Evolutionary conservation across 2,888 invertebrate species (phyloP), one percentile per base, ranked within the genome.

Genomic region (Tenthredo notha): DNA sequence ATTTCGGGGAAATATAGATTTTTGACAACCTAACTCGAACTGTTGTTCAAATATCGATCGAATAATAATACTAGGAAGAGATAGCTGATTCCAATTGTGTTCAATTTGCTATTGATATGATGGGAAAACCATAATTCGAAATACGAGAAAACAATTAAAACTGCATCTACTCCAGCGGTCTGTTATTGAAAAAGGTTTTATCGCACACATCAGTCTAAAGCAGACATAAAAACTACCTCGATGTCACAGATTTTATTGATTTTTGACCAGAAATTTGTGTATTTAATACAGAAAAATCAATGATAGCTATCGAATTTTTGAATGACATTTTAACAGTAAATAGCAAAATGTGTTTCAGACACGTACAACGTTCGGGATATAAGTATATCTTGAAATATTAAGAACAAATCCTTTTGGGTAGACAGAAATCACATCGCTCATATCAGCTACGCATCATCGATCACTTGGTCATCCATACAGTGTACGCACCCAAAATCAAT

Each of bases 361-460:
- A 18, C 18, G 15, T 2, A n/a, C n/a, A 15, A 25, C 25, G 15
- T 25, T 18, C 0, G 18, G 25, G 25, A n/a, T 10, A 65, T 67
- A 15, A 2, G 18, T 67, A 72, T 18, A 7, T 21, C 21, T 18
- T 40, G 21, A 43, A 72, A 72, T 40, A 40, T 72, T 37, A 40
- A 15, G 21, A 40, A 72, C 7, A 10, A 40, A 43, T 72, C 18
- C 21, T 72, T n/a, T 9, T 21, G 10, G 72, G 86, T 89, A 88
- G 72, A 84, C 33, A 84, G 25, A 47, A 85, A 84, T 21, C 65
- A 21, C 65, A 37, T 61, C 74, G 84, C 80, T 18, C 65, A 21
- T 54, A 47, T 61, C 74, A 77, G 70, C 67, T 88, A 89, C 89
- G 84, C 65, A 12, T 65, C 82, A 40, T 61, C 37, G 50, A 50